Percentiles rank a stretch among this genome's conserved stretches.
Conservation (phyloP, 2,888 invertebrate species). For the Acanthococcus lagerstroemiae region DNA sequence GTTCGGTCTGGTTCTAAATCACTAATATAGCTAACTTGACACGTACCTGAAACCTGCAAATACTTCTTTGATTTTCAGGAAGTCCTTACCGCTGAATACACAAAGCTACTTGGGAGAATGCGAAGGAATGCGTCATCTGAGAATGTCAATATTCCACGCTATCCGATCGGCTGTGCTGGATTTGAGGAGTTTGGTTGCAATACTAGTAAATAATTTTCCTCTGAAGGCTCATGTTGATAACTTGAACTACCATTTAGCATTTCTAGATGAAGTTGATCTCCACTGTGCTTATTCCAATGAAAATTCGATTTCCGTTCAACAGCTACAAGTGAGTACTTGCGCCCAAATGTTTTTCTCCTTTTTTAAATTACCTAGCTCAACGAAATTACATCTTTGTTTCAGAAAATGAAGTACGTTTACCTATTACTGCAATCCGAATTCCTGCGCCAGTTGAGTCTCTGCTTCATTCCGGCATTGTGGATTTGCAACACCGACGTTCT, state of each 20-base stretch:
- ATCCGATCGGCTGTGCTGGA: background rate
- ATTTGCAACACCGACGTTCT: background rate
- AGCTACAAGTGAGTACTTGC: background rate
- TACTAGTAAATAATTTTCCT: constrained; percentile 1
- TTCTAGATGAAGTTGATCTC: constrained; percentile 8
- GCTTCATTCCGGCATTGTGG: constrained; percentile 1
- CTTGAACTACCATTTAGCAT: constrained; percentile 10
- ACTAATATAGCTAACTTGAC: too few species aligned
- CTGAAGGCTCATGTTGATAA: background rate
- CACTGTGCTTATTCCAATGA: background rate
- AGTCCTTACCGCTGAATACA: too few species aligned
- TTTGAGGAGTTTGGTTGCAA: constrained; percentile 1
- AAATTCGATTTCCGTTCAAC: background rate
- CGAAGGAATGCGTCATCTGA: background rate
- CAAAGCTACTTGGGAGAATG: background rate
- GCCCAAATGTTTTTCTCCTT: background rate
- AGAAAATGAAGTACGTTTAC: constrained; percentile 26
- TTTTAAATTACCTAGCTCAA: background rate
- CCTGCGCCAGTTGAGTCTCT: constrained; percentile 8
- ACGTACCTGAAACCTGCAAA: too few species aligned
- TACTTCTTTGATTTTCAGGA: too few species aligned
- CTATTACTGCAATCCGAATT: constrained; percentile 23
- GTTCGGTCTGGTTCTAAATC: background rate
- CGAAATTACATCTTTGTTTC: background rate
- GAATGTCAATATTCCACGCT: background rate